Percentiles rank a stretch among this genome's conserved stretches.
Conservation (phyloP, 2,797 vertebrate genomes). For the Xyrichtys novacula region DNA sequence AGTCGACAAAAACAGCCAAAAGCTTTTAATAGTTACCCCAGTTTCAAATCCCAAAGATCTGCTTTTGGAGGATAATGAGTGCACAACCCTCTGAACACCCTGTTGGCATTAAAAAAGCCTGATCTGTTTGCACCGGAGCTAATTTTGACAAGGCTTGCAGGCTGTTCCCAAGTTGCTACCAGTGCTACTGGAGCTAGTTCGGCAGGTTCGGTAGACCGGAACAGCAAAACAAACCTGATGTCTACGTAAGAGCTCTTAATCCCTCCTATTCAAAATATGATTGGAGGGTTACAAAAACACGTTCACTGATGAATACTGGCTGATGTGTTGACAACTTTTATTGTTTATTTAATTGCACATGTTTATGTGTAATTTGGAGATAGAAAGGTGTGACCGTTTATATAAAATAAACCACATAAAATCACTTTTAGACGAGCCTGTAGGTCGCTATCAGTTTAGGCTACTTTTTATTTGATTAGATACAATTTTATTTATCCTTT, state of each 20-base stretch:
- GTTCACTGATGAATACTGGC: slow-evolving; percentile 28
- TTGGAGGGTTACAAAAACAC: slow-evolving; percentile 53
- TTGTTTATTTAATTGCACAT: slow-evolving; percentile 57
- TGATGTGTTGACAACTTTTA: slow-evolving; percentile 26
- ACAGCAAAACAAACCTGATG: slow-evolving; percentile 60
- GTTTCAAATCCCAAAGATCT: slow-evolving; percentile 35
- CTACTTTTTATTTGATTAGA: too few species aligned
- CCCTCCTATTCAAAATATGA: slow-evolving; percentile 58
- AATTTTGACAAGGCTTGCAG: slow-evolving; percentile 67
- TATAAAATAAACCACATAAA: too few species aligned
- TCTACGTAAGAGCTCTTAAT: slow-evolving; percentile 40
- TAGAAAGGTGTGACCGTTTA: too few species aligned
- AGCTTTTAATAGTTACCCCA: slow-evolving; percentile 69
- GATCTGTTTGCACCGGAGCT: slow-evolving; percentile 34
- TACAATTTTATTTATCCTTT: too few species aligned
- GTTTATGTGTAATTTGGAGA: slow-evolving; percentile 10
- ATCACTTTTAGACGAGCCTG: too few species aligned
- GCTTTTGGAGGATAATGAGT: slow-evolving; percentile 7
- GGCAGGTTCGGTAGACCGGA: slow-evolving; percentile 72
- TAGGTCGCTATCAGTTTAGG: too few species aligned
- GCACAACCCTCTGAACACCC: slow-evolving; percentile 22
- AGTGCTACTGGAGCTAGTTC: slow-evolving; percentile 70
- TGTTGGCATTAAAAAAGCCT: slow-evolving; percentile 35
- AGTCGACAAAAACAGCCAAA: slow-evolving; percentile 62
- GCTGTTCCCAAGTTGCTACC: slow-evolving; percentile 72